These are phyloP conservation scores for Periophthalmus magnuspinnatus DNA, from an alignment of 2,797 vertebrate genomes.

Conservation along the genomic window DNA sequence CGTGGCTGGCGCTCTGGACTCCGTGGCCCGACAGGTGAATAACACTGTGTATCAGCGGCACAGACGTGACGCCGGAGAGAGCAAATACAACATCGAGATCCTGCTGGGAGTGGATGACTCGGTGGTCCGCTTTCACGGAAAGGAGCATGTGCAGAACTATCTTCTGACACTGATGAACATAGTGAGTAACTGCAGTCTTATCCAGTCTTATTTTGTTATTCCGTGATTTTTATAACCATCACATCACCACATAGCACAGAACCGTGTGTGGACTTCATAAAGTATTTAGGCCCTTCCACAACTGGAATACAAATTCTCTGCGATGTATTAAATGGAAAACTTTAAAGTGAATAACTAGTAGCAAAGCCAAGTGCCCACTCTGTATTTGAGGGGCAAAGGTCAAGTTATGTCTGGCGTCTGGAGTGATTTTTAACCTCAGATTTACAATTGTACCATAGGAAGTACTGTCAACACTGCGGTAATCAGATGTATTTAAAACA, in stretches of 20 bases:
- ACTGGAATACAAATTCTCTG: too few species aligned
- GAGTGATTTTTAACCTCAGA: too few species aligned
- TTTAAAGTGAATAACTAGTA: too few species aligned
- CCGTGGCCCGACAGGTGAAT: conserved; percentile 80
- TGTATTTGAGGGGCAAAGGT: too few species aligned
- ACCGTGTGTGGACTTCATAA: too few species aligned
- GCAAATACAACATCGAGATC: conserved; percentile 95
- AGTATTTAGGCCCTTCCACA: too few species aligned
- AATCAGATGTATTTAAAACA: too few species aligned
- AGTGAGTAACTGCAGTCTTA: conserved; percentile 77
- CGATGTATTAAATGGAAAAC: too few species aligned
- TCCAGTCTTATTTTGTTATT: neutral
- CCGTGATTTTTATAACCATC: neutral
- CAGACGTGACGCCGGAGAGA: conserved; percentile 82
- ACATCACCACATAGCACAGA: neutral
- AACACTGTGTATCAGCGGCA: conserved; percentile 78
- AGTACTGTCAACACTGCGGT: too few species aligned
- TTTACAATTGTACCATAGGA: too few species aligned
- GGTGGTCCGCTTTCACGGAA: conserved; percentile 95
- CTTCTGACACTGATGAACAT: conserved; percentile 99
- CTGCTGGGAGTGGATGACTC: conserved; percentile 96
- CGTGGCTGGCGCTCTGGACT: conserved; percentile 68
- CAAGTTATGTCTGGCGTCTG: too few species aligned
- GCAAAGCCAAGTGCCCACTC: too few species aligned
- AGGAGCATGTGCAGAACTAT: conserved; percentile 98